Evolutionary conservation across 1,140 invertebrate species (phyloP).

Genomic region (Platyura marginata): DNA sequence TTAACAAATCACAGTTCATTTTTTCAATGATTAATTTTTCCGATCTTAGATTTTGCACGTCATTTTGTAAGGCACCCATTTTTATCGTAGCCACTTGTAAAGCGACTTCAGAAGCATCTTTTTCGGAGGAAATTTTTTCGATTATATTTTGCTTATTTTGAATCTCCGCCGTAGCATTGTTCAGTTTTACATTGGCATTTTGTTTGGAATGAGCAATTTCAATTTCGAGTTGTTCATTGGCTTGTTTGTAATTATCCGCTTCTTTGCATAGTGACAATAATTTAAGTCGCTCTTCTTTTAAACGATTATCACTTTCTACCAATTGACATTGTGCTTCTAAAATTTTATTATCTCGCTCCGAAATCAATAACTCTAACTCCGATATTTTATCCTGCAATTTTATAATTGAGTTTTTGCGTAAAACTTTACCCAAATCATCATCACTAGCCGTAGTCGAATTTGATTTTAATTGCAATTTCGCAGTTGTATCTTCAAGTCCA

Average conservation of each 20-base stretch:
- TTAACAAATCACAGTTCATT: conserved; percentile 13
- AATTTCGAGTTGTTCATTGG: conserved; percentile 17
- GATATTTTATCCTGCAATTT: conserved; percentile 28
- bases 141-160: conserved; percentile 3
- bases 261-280: conserved; percentile 18
- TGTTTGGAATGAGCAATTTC: conserved; percentile 13
- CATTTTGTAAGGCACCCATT: conserved; percentile 14
- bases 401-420: not conserved
- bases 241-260: conserved; percentile 9
- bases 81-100: conserved; percentile 21
- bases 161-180: conserved; percentile 11
- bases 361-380: conserved; percentile 28
- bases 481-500: conserved; percentile 31
- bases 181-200: conserved; percentile 10
- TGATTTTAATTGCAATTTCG: not conserved
- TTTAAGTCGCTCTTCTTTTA: conserved; percentile 27
- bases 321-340: conserved; percentile 23
- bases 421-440: not conserved
- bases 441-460: not conserved
- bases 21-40: conserved; percentile 29
- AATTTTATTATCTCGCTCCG: conserved; percentile 25
- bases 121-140: conserved; percentile 11
- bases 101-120: conserved; percentile 18
- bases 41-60: conserved; percentile 24
- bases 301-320: conserved; percentile 18